Conservation (phyloP, 2,888 invertebrate species). For the Drosophila quinaria region DNA sequence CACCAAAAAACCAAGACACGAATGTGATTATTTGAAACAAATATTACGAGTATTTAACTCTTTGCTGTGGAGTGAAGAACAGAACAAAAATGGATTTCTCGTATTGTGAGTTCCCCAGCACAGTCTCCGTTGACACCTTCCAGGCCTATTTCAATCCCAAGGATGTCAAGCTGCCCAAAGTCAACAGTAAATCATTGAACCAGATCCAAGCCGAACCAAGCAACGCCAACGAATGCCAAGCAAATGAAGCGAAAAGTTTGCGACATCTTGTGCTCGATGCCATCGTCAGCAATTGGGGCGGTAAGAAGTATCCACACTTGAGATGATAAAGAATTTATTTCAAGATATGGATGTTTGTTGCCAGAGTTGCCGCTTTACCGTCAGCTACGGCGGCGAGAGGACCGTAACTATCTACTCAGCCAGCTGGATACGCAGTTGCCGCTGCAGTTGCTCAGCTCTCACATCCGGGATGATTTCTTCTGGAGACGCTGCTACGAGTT, state of each 20-base stretch:
- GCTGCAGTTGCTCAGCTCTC: conserved; percentile 80
- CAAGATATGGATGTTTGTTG: conserved; percentile 22
- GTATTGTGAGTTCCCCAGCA: conserved; percentile 82
- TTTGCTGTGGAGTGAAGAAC: not conserved
- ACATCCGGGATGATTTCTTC: conserved; percentile 84
- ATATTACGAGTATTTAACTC: conserved; percentile 1
- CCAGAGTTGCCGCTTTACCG: conserved; percentile 82
- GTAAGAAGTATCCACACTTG: conserved; percentile 63
- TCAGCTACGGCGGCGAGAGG: conserved; percentile 79
- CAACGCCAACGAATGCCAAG: conserved; percentile 65
- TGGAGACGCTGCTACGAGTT: conserved; percentile 84
- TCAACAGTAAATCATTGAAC: conserved; percentile 65
- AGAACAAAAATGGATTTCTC: conserved; percentile 76
- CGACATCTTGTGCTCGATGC: conserved; percentile 83
- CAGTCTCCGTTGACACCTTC: conserved; percentile 84
- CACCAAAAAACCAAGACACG: not conserved
- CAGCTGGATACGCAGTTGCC: conserved; percentile 83
- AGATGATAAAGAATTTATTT: conserved; percentile 24
- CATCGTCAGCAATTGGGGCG: conserved; percentile 83
- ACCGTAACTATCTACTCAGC: conserved; percentile 84
- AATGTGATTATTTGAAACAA: conserved; percentile 5
- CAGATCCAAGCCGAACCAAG: conserved; percentile 43
- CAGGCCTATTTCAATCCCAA: conserved; percentile 82
- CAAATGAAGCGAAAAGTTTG: conserved; percentile 80
- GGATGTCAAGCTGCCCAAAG: conserved; percentile 70